These are phyloP conservation scores for Habroteleia sp. DNA, from an alignment of 2,888 invertebrate genomes.

Conservation along the genomic window DNA sequence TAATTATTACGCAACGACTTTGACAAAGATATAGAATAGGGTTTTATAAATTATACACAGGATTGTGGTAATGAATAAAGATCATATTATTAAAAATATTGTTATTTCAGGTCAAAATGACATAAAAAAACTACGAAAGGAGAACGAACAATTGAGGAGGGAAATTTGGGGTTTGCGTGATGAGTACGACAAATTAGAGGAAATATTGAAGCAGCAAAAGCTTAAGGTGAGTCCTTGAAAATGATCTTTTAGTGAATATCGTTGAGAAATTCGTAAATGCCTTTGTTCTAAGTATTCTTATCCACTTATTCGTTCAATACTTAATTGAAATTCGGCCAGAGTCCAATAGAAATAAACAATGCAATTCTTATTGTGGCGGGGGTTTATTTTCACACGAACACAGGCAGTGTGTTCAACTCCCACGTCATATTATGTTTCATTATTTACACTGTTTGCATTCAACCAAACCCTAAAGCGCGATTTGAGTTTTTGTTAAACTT, in stretches of 20 bases:
- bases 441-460: slow-evolving; percentile 20
- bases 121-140: slow-evolving; percentile 92
- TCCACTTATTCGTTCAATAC: slow-evolving; percentile 11
- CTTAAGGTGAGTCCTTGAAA: slow-evolving; percentile 30
- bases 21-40: neutral
- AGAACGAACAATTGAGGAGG: slow-evolving; percentile 92
- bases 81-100: neutral
- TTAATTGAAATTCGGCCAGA: slow-evolving; percentile 60
- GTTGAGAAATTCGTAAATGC: slow-evolving; percentile 1
- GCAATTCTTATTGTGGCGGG: slow-evolving; percentile 32
- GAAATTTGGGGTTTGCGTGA: slow-evolving; percentile 94
- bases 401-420: slow-evolving; percentile 18
- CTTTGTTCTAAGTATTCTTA: slow-evolving; percentile 4
- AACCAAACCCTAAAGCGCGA: neutral
- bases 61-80: too few species aligned
- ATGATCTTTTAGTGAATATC: neutral
- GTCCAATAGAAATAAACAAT: slow-evolving; percentile 46
- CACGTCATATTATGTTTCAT: slow-evolving; percentile 33
- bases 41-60: too few species aligned
- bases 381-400: slow-evolving; percentile 38
- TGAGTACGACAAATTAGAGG: slow-evolving; percentile 93
- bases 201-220: slow-evolving; percentile 84
- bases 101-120: slow-evolving; percentile 89
- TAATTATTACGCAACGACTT: neutral
- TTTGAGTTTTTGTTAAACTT: too few species aligned